A percentile compares a stretch with the other conserved stretches of the same genome.
Evolutionary conservation across 2,888 invertebrate species (phyloP).

Genomic region (Epinotia ramella): DNA sequence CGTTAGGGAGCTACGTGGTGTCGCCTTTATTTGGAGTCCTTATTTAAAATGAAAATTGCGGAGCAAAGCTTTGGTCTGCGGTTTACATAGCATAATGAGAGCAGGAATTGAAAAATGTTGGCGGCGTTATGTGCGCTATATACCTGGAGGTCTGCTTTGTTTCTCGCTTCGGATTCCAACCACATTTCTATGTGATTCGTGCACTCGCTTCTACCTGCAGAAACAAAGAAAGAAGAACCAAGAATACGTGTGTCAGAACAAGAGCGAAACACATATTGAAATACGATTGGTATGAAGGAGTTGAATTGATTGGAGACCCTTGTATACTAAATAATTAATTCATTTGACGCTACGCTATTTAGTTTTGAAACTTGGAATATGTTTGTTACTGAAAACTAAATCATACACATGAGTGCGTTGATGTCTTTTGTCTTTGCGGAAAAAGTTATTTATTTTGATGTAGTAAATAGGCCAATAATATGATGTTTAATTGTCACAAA

Average conservation of each 20-base stretch:
- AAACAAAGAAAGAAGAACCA: too few species aligned
- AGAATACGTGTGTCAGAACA: background rate
- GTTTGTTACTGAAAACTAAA: background rate
- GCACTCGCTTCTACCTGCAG: background rate
- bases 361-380: too few species aligned
- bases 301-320: background rate
- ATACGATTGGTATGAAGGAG: background rate
- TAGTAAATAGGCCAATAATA: background rate
- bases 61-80: slow-evolving; percentile 3
- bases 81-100: slow-evolving; percentile 30
- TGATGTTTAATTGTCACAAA: too few species aligned
- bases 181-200: background rate
- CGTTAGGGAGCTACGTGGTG: slow-evolving; percentile 59
- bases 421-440: background rate
- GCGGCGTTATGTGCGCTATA: slow-evolving; percentile 2
- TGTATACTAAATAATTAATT: background rate
- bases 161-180: background rate
- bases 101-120: slow-evolving; percentile 23
- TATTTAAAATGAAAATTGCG: slow-evolving; percentile 31
- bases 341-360: slow-evolving; percentile 1
- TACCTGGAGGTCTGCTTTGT: background rate
- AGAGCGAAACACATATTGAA: background rate
- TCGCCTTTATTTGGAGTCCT: slow-evolving; percentile 28
- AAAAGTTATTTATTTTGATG: background rate
- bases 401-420: background rate